Evolutionary conservation across 2,797 vertebrate genomes (phyloP).

Genomic region (Mormyrus hasselquistii): DNA sequence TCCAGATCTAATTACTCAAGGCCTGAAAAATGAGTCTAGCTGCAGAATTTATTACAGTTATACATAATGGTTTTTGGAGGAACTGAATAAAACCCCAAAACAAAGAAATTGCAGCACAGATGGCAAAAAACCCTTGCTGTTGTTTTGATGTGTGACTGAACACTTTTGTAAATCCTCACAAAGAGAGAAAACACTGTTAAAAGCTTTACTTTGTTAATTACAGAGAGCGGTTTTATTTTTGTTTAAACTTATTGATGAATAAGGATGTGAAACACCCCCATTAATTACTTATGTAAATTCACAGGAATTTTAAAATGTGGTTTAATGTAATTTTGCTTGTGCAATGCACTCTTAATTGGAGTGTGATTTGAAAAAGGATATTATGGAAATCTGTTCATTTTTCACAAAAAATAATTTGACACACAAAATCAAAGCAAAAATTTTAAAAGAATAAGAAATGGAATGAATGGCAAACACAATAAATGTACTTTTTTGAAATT

Average conservation of each 20-base stretch:
- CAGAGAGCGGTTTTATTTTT: neutral
- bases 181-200: neutral
- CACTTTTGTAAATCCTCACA: neutral
- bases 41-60: neutral
- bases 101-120: neutral
- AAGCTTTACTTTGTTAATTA: neutral
- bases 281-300: neutral
- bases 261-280: neutral
- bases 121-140: neutral
- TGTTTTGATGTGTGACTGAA: neutral
- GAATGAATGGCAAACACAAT: neutral
- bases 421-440: neutral
- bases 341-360: neutral
- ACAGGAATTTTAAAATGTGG: neutral
- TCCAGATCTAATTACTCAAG: neutral
- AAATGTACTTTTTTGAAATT: neutral
- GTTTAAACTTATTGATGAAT: neutral
- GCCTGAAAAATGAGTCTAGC: neutral
- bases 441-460: neutral
- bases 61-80: neutral
- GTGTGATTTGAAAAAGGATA: neutral
- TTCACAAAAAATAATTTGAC: neutral
- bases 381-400: neutral
- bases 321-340: neutral
- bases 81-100: neutral